Base-by-base conservation (phyloP, 2,113 vertebrate species). In the Trachemys scripta region DNA sequence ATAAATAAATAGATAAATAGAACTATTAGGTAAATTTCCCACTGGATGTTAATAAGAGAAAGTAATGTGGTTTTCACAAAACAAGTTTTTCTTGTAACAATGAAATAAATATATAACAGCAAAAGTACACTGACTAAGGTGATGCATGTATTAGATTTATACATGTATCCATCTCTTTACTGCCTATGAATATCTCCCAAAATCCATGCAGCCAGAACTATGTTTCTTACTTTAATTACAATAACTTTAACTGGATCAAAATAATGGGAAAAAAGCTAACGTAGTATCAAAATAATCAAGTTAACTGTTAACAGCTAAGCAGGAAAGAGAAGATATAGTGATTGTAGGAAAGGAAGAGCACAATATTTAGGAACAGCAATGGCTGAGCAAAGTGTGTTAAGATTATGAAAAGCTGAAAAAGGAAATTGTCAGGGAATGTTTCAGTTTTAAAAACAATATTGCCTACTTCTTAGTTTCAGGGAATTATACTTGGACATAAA, bases 401-500 rank as follows among this genome's bases (percentile, higher is more conserved):
- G 50, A 62, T 1, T 6, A 80, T 45, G 69, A 72, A 78, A 92
- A 45, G 17, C 35, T 59, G 29, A 83, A 89, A 95, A 92, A 85
- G 42, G 1, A 49, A 17, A 4, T 4, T 51, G 22, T 25, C 72
- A 38, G 79, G 87, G 4, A 51, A 78, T 56, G 54, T 85, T 94
- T 93, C 8, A 17, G 4, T 69, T 89, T 89, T 38, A 82, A 95
- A 80, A 91, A 4, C 1, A 2, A 62, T 93, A 81, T 84, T 96
- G 56, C 38, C 81, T 22, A 4, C 42, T 69, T 35, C 3, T 65
- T 56, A 19, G 47, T 8, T 84, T 85, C 0, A 19, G 80, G 83
- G 76, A 96, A 95, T 91, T 45, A 88, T 53, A 16, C 92, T 50
- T 54, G 69, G 90, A 57, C 85, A 86, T 69, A 81, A 93, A 83